These are phyloP conservation scores for Ferdinandea cuprea DNA, from an alignment of 2,888 invertebrate species.

Conservation along the genomic window DNA sequence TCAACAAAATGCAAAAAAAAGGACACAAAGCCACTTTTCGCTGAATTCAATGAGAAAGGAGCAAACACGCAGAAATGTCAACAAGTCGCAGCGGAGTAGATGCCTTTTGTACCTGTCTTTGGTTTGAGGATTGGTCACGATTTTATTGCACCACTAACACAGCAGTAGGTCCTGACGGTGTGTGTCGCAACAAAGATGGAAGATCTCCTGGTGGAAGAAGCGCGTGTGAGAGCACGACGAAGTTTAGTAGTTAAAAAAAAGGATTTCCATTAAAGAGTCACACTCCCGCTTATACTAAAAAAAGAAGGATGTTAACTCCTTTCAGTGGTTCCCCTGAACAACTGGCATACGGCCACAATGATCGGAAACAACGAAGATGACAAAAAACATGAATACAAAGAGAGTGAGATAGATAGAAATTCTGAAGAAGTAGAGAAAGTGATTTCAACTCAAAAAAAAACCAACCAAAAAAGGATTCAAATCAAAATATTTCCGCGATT, in stretches of 20 bases:
- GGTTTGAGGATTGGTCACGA: background rate
- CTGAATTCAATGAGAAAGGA: constrained; percentile 32
- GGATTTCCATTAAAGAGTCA: constrained; percentile 36
- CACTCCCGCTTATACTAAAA: constrained; percentile 31
- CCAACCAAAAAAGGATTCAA: constrained; percentile 55
- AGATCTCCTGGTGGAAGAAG: background rate
- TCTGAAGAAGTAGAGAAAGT: constrained; percentile 43
- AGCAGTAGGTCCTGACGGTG: constrained; percentile 33
- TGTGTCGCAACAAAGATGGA: background rate
- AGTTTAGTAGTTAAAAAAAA: constrained; percentile 15
- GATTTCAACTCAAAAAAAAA: constrained; percentile 25
- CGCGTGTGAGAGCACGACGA: constrained; percentile 19
- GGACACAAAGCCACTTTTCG: constrained; percentile 30
- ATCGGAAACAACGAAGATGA: constrained; percentile 10
- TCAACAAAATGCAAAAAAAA: constrained; percentile 25
- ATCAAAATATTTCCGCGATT: constrained; percentile 54
- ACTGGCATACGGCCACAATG: constrained; percentile 39
- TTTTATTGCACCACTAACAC: constrained; percentile 68
- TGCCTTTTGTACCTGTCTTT: constrained; percentile 39
- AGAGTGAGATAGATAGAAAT: background rate
- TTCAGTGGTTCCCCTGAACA: constrained; percentile 50
- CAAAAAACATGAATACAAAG: background rate
- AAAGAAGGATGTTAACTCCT: constrained; percentile 49
- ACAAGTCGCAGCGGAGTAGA: constrained; percentile 64
- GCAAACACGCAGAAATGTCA: constrained; percentile 57